phyloP scores from a whole-genome alignment of 2,888 invertebrate genomes.

The Neocrepidodera transversa region DNA sequence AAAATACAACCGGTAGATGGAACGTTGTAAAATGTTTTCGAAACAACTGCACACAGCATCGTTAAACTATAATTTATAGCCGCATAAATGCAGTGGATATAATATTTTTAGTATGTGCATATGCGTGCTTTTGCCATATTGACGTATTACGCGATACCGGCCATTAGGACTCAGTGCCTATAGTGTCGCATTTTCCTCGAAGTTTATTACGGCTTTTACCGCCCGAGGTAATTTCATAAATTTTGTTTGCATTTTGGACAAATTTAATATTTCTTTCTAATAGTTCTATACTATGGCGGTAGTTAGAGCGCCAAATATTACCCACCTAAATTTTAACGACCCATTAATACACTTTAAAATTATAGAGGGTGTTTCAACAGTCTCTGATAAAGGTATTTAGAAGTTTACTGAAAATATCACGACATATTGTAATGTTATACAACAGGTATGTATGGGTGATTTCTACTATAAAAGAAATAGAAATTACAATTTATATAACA shows the following conservation, averaged over 20 bases:
- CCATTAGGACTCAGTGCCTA: slow-evolving; percentile 29
- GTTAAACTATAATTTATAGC: slow-evolving; percentile 61
- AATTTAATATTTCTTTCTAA: slow-evolving; percentile 37
- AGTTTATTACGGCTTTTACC: slow-evolving; percentile 29
- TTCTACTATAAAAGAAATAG: too few species aligned
- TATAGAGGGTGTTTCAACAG: too few species aligned
- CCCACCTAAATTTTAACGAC: not conserved
- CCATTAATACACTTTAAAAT: too few species aligned
- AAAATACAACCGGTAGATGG: slow-evolving; percentile 49
- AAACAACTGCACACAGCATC: slow-evolving; percentile 61
- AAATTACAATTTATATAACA: too few species aligned
- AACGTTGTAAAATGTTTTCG: slow-evolving; percentile 54
- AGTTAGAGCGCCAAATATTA: not conserved
- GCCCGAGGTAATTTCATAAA: slow-evolving; percentile 36
- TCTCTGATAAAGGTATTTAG: too few species aligned
- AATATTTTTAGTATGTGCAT: slow-evolving; percentile 60
- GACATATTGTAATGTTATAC: too few species aligned
- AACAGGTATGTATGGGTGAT: too few species aligned
- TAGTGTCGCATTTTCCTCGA: slow-evolving; percentile 26
- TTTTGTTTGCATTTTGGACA: slow-evolving; percentile 44
- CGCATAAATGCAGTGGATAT: slow-evolving; percentile 60
- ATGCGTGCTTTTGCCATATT: slow-evolving; percentile 53
- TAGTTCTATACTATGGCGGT: not conserved
- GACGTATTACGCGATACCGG: slow-evolving; percentile 47
- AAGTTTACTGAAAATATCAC: too few species aligned